Evolutionary conservation across 2,113 vertebrate genomes (phyloP).

Genomic region (Phrynosoma blainvillii): DNA sequence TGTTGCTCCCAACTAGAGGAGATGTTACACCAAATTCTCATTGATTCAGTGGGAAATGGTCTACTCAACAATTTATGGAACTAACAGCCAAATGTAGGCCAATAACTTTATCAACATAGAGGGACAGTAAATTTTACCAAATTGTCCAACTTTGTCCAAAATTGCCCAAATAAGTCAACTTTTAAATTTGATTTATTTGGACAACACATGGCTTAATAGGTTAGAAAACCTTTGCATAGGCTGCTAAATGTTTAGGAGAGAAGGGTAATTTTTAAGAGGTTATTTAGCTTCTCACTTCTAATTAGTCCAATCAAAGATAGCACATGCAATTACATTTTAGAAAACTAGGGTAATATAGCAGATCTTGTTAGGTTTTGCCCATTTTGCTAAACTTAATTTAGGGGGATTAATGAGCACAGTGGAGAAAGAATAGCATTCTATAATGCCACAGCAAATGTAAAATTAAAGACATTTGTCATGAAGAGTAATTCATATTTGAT

Average conservation of each 20-base stretch:
- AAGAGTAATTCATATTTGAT: slow-evolving; percentile 8
- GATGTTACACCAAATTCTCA: no score
- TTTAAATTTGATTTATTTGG: neutral
- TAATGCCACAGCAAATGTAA: slow-evolving; percentile 7
- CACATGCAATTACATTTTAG: slow-evolving; percentile 23
- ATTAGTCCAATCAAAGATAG: slow-evolving; percentile 11
- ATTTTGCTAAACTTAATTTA: slow-evolving; percentile 12
- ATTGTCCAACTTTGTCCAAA: neutral
- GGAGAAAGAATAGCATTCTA: neutral
- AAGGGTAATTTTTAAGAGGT: neutral
- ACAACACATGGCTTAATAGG: neutral
- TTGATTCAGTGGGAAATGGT: no score
- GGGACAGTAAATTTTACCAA: neutral
- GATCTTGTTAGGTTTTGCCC: slow-evolving; percentile 22
- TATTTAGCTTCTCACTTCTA: slow-evolving; percentile 18
- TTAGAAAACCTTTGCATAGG: neutral
- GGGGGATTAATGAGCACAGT: slow-evolving; percentile 3
- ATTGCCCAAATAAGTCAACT: neutral
- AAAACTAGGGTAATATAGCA: neutral
- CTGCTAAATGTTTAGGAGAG: neutral
- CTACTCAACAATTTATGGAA: no score
- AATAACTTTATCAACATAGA: neutral
- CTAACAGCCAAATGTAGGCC: no score
- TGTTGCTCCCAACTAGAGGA: no score
- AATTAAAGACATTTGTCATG: slow-evolving; percentile 23